Evolutionary conservation across 2,113 vertebrate species (phyloP), one percentile per base, ranked within the genome.

Genomic region (Lycocorax pyrrhopterus): DNA sequence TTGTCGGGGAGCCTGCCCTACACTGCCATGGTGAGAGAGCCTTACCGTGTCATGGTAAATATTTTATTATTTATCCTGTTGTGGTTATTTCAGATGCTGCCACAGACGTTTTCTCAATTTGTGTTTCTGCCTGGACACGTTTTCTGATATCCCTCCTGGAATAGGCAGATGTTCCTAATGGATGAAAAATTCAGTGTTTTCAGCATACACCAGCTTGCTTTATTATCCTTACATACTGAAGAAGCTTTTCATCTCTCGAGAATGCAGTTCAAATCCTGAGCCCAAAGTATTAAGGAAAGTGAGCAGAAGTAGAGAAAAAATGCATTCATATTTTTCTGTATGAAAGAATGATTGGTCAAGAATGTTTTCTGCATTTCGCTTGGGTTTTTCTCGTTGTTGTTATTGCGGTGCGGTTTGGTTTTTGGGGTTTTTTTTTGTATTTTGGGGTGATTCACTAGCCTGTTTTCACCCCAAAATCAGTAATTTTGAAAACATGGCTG

Each of bases 141-240:
- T 94, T 96, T 90, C 66, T 73, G 86, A 87, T 93, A 89, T 73
- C 62, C 85, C 73, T 93, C 62, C 47, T 92, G 92, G 92, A 96
- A 90, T 12, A 94, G 76, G 86, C 96, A 96, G 94, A 90, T 95
- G 95, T 96, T 96, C 92, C 79, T 96, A 90, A 92, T 75, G 90
- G 93, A 84, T 15, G 20, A 75, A 93, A 96, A 88, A 68, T 41
- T 47, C 75, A 56, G 6, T 82, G 52, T 93, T 90, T 93, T 75
- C 47, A 90, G 86, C 43, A 41, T 33, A 47, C 49, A 39, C 44
- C 67, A 52, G 6, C 76, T 95, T 93, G 78, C 83, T 97, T 73
- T 83, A 80, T 80, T 85, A 85, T 74, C 47, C 18, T 87, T 53
- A 60, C 52, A 68, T 64, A 49, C 26, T 25, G 56, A 92, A 73